Evolutionary conservation across 1,140 invertebrate genomes (phyloP).

Genomic region (Drosophila subobscura): DNA sequence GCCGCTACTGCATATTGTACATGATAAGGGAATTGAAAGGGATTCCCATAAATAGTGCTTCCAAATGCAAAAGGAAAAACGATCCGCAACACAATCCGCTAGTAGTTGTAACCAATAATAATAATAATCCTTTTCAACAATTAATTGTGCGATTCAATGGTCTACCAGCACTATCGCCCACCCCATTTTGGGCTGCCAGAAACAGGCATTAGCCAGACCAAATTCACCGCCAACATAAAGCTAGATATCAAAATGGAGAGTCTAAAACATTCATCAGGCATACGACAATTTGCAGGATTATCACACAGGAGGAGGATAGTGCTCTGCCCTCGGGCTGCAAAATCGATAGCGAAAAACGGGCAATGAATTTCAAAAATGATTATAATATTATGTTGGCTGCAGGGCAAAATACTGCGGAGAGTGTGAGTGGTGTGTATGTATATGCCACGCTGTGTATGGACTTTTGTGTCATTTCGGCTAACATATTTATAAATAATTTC

Average conservation of each 20-base stretch:
- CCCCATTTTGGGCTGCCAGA: constrained; percentile 33
- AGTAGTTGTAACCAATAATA: too few relatives aligned
- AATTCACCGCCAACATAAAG: constrained; percentile 40
- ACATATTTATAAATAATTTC: constrained; percentile 81
- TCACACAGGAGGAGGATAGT: constrained; percentile 10
- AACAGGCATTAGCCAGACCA: constrained; percentile 44
- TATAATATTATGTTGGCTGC: constrained; percentile 9
- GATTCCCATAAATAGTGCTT: too few relatives aligned
- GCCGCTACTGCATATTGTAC: too few relatives aligned
- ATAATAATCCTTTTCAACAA: constrained; percentile 2
- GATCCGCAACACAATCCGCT: too few relatives aligned
- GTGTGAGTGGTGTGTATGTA: too few relatives aligned
- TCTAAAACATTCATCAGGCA: constrained; percentile 59
- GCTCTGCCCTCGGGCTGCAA: constrained; percentile 8
- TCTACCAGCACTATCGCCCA: neutral
- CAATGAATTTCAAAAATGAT: constrained; percentile 65
- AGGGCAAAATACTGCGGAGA: constrained; percentile 3
- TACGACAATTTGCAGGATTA: constrained; percentile 64
- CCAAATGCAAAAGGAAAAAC: too few relatives aligned
- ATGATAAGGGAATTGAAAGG: too few relatives aligned
- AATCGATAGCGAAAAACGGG: constrained; percentile 63
- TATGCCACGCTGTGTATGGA: neutral
- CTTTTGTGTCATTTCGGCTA: constrained; percentile 62
- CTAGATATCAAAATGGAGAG: constrained; percentile 63
- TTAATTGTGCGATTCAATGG: constrained; percentile 31